Evolutionary conservation across 2,113 vertebrate species (phyloP).

Genomic region (Oreotrochilus melanogaster): DNA sequence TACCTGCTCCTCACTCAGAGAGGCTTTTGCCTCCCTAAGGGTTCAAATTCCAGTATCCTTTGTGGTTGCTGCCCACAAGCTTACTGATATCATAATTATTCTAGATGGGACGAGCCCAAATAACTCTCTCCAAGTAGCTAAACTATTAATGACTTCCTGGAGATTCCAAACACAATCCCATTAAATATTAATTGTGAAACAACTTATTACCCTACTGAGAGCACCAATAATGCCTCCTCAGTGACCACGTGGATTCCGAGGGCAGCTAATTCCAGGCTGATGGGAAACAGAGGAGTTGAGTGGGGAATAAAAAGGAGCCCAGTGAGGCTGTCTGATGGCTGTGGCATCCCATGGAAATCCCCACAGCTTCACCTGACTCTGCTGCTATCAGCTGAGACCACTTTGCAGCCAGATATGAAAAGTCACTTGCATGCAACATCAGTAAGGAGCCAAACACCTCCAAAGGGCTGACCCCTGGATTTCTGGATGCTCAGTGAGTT

Average conservation of each 20-base stretch:
- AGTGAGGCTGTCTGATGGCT: not conserved
- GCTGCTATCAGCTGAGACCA: not conserved
- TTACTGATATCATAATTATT: not conserved
- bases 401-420: not conserved
- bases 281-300: not conserved
- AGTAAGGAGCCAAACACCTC: not conserved
- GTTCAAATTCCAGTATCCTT: not conserved
- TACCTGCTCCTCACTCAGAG: not conserved
- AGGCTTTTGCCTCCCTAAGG: not conserved
- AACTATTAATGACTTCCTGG: slow-evolving; percentile 49
- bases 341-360: not conserved
- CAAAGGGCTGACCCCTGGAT: not conserved
- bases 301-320: not conserved
- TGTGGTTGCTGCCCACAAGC: not conserved
- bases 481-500: not conserved
- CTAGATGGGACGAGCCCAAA: not conserved
- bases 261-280: not conserved
- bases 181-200: slow-evolving; percentile 62
- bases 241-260: not conserved
- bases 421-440: not conserved
- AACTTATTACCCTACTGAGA: not conserved
- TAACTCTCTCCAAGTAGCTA: not conserved
- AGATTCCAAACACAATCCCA: slow-evolving; percentile 14
- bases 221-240: not conserved
- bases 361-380: not conserved